These are phyloP conservation scores for Pinna nobilis DNA, from an alignment of 1,140 invertebrate genomes.

Conservation along the genomic window DNA sequence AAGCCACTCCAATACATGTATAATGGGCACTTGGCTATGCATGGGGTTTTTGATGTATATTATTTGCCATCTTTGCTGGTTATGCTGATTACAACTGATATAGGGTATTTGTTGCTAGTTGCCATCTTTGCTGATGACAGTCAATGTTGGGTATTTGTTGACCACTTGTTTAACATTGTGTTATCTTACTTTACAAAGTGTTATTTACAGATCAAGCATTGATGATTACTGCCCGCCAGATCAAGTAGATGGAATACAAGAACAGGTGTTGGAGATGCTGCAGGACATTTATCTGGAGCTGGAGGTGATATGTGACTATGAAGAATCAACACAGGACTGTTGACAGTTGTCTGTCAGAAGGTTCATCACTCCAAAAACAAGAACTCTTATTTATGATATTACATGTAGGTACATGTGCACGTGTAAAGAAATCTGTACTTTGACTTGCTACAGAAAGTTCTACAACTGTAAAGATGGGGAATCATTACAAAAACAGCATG, in stretches of 20 bases:
- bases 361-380: too few relatives aligned
- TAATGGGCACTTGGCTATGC: background rate
- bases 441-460: too few relatives aligned
- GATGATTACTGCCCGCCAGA: conserved; percentile 91
- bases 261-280: conserved; percentile 77
- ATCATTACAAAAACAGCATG: too few relatives aligned
- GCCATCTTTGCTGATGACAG: background rate
- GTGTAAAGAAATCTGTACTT: too few relatives aligned
- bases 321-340: too few relatives aligned
- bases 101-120: too few relatives aligned
- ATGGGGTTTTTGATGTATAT: background rate
- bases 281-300: conserved; percentile 64
- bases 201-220: conserved; percentile 80
- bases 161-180: background rate
- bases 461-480: too few relatives aligned
- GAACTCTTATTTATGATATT: too few relatives aligned
- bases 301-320: conserved; percentile 42
- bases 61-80: background rate
- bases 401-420: too few relatives aligned
- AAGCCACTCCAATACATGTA: too few relatives aligned
- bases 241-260: conserved; percentile 84
- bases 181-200: background rate
- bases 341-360: too few relatives aligned
- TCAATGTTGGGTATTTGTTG: background rate
- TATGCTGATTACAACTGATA: background rate